A percentile compares a stretch with the other conserved stretches of the same genome.
phyloP scores from a whole-genome alignment of 2,888 invertebrate genomes.

The Sesia apiformis region DNA sequence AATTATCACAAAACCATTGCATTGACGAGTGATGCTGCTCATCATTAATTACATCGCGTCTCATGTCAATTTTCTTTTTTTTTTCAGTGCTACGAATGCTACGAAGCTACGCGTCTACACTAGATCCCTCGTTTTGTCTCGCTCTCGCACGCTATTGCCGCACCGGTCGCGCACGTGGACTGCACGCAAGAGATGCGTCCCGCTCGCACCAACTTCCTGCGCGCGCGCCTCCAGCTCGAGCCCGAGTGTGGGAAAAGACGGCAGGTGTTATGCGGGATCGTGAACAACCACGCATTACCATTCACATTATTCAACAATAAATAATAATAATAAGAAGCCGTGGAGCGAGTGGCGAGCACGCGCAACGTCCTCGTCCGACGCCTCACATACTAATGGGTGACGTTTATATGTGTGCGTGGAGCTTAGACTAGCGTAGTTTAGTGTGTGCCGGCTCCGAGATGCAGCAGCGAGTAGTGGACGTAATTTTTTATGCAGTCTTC shows the following conservation, averaged over 20 bases:
- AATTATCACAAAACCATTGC: slow-evolving; percentile 26
- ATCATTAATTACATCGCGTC: slow-evolving; percentile 25
- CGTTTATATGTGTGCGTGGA: slow-evolving; percentile 37
- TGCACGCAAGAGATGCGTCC: slow-evolving; percentile 23
- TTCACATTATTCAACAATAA: slow-evolving; percentile 75
- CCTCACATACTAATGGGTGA: slow-evolving; percentile 60
- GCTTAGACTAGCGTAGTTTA: slow-evolving; percentile 14
- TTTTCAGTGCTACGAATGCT: slow-evolving; percentile 27
- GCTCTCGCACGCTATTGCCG: slow-evolving; percentile 23
- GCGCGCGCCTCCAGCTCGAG: slow-evolving; percentile 45
- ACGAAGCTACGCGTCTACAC: slow-evolving; percentile 27
- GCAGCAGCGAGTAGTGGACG: slow-evolving; percentile 25
- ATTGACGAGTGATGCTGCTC: slow-evolving; percentile 12
- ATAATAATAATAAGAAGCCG: slow-evolving; percentile 74
- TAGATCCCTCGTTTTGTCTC: slow-evolving; percentile 34
- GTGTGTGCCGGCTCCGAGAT: neutral
- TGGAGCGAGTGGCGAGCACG: slow-evolving; percentile 72
- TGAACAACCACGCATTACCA: slow-evolving; percentile 75
- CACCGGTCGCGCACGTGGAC: slow-evolving; percentile 43
- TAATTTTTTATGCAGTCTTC: slow-evolving; percentile 41
- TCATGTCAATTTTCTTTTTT: slow-evolving; percentile 14
- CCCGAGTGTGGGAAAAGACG: slow-evolving; percentile 75
- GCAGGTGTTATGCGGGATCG: slow-evolving; percentile 77
- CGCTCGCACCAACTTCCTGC: slow-evolving; percentile 55
- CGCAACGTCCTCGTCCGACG: slow-evolving; percentile 47